Evolutionary conservation across 2,888 invertebrate genomes (phyloP).

Genomic region (Hydrotaea cyrtoneurina): DNA sequence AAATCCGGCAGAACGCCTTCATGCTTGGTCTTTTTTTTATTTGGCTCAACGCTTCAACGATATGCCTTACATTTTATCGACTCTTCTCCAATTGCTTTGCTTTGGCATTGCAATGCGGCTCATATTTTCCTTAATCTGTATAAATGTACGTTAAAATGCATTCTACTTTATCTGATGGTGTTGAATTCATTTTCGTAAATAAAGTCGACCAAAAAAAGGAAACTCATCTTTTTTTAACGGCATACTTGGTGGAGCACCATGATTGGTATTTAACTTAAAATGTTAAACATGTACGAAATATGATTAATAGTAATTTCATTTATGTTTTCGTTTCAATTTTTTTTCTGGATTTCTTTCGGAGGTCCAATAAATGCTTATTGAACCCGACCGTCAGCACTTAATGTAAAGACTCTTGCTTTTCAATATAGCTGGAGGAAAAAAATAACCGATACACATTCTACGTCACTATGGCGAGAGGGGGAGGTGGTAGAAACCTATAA

Average conservation of each 20-base stretch:
- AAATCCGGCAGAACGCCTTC: too few relatives aligned
- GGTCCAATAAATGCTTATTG: background rate
- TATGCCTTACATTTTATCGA: background rate
- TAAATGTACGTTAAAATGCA: too few relatives aligned
- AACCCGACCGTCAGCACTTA: background rate
- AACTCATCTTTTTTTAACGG: background rate
- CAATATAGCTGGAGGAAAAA: background rate
- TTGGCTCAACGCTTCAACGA: background rate
- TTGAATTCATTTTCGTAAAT: too few relatives aligned
- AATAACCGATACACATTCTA: background rate
- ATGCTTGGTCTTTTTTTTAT: too few relatives aligned
- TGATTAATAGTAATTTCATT: slow-evolving; percentile 14
- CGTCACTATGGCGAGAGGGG: background rate
- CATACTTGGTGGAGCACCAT: background rate
- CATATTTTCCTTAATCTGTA: background rate
- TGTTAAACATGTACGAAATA: slow-evolving; percentile 16
- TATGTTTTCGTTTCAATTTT: background rate
- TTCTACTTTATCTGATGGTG: too few relatives aligned
- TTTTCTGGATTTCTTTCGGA: background rate
- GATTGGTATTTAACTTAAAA: slow-evolving; percentile 2
- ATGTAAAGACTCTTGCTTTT: background rate
- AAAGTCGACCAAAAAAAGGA: background rate
- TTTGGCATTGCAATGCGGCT: too few relatives aligned
- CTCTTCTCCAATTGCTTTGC: background rate
- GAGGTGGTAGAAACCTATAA: background rate